A percentile compares a stretch with the other conserved stretches of the same genome.
Conservation (phyloP, 2,888 invertebrate species). For the Metalampra italica region DNA sequence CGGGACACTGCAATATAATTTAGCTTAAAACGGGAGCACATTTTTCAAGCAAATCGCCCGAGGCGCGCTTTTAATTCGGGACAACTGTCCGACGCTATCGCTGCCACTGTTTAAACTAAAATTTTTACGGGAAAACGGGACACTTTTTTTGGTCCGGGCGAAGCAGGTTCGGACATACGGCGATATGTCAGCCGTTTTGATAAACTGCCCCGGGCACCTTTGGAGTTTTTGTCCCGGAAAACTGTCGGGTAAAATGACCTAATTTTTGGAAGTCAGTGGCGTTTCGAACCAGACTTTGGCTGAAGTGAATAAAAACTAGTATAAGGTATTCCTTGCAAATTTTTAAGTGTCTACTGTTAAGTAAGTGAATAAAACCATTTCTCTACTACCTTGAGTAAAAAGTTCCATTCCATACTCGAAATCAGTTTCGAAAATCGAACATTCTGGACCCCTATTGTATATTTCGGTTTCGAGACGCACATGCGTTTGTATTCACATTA, state of each 20-base stretch:
- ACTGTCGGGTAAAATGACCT: not conserved
- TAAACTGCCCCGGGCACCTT: conserved; percentile 33
- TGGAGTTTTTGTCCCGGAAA: conserved; percentile 1
- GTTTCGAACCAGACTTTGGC: not conserved
- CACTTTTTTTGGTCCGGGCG: conserved; percentile 17
- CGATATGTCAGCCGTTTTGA: conserved; percentile 47
- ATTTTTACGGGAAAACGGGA: conserved; percentile 26
- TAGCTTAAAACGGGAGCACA: conserved; percentile 16
- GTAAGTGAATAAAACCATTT: too few species aligned
- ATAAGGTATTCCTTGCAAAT: too few species aligned
- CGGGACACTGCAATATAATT: conserved; percentile 6
- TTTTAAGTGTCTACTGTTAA: too few species aligned
- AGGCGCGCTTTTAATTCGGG: conserved; percentile 39
- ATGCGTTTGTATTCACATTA: too few species aligned
- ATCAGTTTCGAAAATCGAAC: too few species aligned
- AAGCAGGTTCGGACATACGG: conserved; percentile 27
- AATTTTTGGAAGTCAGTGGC: not conserved
- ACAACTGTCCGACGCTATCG: conserved; percentile 42
- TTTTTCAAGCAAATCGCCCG: conserved; percentile 33
- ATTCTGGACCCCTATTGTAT: too few species aligned
- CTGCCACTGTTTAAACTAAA: conserved; percentile 37
- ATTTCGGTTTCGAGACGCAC: too few species aligned
- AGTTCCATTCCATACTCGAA: too few species aligned
- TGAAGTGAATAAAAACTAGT: too few species aligned
- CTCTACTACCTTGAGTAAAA: too few species aligned